Evolutionary conservation across 1,140 invertebrate species (phyloP).

Genomic region (Heterodera schachtii): DNA sequence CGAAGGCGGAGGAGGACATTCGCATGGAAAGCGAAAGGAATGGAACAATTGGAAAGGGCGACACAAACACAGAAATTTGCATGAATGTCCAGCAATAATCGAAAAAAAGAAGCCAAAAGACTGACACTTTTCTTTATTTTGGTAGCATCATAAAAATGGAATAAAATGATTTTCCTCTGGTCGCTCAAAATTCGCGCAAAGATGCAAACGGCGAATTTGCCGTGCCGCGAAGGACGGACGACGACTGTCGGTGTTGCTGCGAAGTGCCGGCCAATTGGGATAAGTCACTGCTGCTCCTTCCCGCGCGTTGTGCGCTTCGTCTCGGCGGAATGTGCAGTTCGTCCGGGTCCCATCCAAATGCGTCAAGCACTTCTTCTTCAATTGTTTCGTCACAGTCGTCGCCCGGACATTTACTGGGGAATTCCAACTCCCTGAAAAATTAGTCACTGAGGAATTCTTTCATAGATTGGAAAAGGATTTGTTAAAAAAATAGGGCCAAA

Average conservation of each 20-base stretch:
- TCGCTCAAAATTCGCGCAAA: neutral
- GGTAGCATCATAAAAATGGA: neutral
- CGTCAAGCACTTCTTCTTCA: constrained; percentile 17
- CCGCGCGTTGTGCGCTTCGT: neutral
- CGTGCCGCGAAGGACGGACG: neutral
- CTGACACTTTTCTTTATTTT: neutral
- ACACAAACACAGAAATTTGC: too few relatives aligned
- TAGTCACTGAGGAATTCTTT: too few relatives aligned
- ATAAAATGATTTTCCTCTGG: neutral
- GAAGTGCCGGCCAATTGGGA: neutral
- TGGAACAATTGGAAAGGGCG: neutral
- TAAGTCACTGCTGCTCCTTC: neutral
- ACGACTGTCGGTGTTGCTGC: neutral
- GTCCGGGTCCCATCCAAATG: constrained; percentile 26
- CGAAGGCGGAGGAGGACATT: neutral
- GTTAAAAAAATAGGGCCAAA: too few relatives aligned
- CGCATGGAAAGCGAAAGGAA: neutral
- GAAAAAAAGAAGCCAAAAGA: too few relatives aligned
- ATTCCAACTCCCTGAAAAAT: constrained; percentile 17
- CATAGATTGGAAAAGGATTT: too few relatives aligned
- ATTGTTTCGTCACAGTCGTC: constrained; percentile 13
- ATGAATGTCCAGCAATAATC: too few relatives aligned
- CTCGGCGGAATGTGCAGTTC: constrained; percentile 10
- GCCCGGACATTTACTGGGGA: constrained; percentile 12
- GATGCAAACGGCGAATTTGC: neutral